Evolutionary conservation across 2,888 invertebrate genomes (phyloP).

Genomic region (Zelleria hepariella): DNA sequence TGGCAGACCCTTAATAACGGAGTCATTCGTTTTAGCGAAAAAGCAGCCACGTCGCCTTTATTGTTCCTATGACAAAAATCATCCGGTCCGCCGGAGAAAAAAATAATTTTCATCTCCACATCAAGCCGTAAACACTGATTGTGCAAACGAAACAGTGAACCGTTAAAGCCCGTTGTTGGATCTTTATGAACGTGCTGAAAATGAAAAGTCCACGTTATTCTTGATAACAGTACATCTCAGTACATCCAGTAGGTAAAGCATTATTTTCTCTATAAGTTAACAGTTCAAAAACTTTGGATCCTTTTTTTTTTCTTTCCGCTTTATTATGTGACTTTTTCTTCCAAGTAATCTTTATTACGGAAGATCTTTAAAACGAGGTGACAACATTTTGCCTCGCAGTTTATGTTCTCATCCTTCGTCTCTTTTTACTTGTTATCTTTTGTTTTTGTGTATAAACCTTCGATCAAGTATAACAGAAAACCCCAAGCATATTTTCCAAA

Average conservation of each 20-base stretch:
- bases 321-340: not conserved
- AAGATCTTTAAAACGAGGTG: not conserved
- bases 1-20: not conserved
- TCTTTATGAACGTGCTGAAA: constrained; percentile 25
- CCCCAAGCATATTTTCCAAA: too few species aligned
- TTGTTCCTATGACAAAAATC: constrained; percentile 2
- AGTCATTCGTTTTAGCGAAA: not conserved
- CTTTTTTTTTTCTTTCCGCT: not conserved
- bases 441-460: too few species aligned
- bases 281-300: not conserved
- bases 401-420: not conserved
- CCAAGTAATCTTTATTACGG: not conserved
- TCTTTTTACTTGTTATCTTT: not conserved
- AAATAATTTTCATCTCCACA: constrained; percentile 23
- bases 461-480: too few species aligned
- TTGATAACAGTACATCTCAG: constrained; percentile 19
- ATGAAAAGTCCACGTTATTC: constrained; percentile 21
- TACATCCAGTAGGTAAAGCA: not conserved
- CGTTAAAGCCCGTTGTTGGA: constrained; percentile 19
- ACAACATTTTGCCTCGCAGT: not conserved
- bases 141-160: constrained; percentile 18
- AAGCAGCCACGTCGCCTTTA: not conserved
- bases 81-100: constrained; percentile 8
- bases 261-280: not conserved
- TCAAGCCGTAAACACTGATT: constrained; percentile 27